These are phyloP conservation scores for Poliocrania exsul DNA, from an alignment of 2,797 vertebrate genomes.

Conservation along the genomic window DNA sequence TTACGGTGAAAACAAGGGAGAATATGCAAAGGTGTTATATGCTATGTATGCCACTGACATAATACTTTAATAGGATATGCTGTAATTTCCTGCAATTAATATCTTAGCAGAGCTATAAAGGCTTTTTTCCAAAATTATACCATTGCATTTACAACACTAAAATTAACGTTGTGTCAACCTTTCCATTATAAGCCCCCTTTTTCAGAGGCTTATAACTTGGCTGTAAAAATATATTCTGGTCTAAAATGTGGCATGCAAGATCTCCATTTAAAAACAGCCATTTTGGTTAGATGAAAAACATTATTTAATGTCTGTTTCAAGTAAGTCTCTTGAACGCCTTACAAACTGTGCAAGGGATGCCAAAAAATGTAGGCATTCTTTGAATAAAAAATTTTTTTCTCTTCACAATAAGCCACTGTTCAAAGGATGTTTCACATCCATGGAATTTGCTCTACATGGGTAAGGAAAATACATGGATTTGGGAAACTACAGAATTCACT, in stretches of 20 bases:
- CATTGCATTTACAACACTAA: slow-evolving; percentile 73
- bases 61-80: slow-evolving; percentile 79
- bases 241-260: slow-evolving; percentile 46
- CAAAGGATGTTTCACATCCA: neutral
- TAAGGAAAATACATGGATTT: neutral
- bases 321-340: neutral
- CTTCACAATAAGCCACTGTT: neutral
- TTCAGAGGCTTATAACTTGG: slow-evolving; percentile 66
- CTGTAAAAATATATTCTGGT: slow-evolving; percentile 58
- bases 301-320: slow-evolving; percentile 16
- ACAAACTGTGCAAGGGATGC: neutral
- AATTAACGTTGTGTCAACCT: slow-evolving; percentile 79
- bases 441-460: neutral
- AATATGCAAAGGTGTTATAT: slow-evolving; percentile 73
- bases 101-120: slow-evolving; percentile 72
- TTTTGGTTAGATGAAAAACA: slow-evolving; percentile 46
- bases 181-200: slow-evolving; percentile 74
- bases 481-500: neutral
- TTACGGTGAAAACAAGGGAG: slow-evolving; percentile 66
- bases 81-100: slow-evolving; percentile 84
- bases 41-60: slow-evolving; percentile 73
- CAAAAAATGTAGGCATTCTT: neutral
- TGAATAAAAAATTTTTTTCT: neutral
- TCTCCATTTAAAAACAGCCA: slow-evolving; percentile 34
- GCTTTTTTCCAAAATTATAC: slow-evolving; percentile 72